These are phyloP conservation scores for Nymphalis io DNA, from an alignment of 1,140 invertebrate genomes.

Conservation along the genomic window DNA sequence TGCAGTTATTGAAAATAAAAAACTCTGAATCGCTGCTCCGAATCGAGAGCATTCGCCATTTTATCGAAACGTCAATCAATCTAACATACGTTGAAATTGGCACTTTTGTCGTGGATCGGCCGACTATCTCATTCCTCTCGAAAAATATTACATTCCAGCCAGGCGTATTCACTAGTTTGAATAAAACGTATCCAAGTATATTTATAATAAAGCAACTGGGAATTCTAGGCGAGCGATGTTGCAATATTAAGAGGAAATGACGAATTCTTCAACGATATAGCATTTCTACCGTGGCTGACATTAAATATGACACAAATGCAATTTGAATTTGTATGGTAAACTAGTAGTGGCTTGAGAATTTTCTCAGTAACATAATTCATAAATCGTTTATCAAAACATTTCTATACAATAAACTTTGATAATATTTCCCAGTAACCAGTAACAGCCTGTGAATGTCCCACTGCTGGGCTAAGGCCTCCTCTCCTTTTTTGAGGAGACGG, in stretches of 20 bases:
- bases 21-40: constrained; percentile 13
- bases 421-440: no score
- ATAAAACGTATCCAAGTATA: constrained; percentile 15
- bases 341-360: not conserved
- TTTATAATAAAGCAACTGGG: constrained; percentile 27
- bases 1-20: constrained; percentile 9
- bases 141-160: constrained; percentile 31
- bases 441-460: no score
- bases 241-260: constrained; percentile 27
- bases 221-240: constrained; percentile 18
- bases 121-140: constrained; percentile 14
- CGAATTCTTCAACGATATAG: constrained; percentile 29
- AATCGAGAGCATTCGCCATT: constrained; percentile 18
- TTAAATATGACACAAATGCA: constrained; percentile 5
- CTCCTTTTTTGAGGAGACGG: no score
- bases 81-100: constrained; percentile 33
- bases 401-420: no score
- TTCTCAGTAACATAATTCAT: not conserved
- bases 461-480: no score
- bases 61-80: constrained; percentile 31
- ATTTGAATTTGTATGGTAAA: not conserved
- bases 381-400: no score
- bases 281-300: constrained; percentile 17
- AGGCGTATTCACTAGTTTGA: constrained; percentile 15
- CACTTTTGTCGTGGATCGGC: constrained; percentile 19